Evolutionary conservation across 2,888 invertebrate genomes (phyloP).

Genomic region (Rosalia funebris): DNA sequence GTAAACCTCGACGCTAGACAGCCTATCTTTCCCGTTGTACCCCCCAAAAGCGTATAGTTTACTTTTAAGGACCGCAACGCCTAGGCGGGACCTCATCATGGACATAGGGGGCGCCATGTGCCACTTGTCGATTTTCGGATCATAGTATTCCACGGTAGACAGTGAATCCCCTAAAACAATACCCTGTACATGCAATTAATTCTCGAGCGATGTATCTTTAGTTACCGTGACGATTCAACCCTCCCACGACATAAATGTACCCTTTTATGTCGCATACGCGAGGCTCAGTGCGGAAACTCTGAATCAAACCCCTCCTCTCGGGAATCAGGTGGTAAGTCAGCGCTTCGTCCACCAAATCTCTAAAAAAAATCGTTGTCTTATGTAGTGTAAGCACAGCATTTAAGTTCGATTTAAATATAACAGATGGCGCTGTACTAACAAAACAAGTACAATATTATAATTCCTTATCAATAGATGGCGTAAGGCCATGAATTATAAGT

Average conservation of each 20-base stretch:
- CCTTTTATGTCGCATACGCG: slow-evolving; percentile 82
- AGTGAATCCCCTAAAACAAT: slow-evolving; percentile 73
- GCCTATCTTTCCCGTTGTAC: slow-evolving; percentile 84
- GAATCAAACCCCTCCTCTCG: slow-evolving; percentile 79
- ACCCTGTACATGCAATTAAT: not conserved
- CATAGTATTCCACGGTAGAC: slow-evolving; percentile 86
- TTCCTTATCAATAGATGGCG: too few species aligned
- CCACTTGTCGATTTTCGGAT: slow-evolving; percentile 78
- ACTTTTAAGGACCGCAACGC: slow-evolving; percentile 84
- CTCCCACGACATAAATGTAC: slow-evolving; percentile 88
- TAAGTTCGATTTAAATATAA: slow-evolving; percentile 1
- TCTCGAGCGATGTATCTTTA: not conserved
- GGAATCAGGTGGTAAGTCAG: slow-evolving; percentile 89
- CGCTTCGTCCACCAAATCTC: slow-evolving; percentile 87
- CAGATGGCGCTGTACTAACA: too few species aligned
- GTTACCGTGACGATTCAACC: slow-evolving; percentile 80
- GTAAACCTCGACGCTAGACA: slow-evolving; percentile 86
- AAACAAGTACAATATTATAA: too few species aligned
- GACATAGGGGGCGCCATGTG: slow-evolving; percentile 83
- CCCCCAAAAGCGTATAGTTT: slow-evolving; percentile 84
- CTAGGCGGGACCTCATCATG: slow-evolving; percentile 83
- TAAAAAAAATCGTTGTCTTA: slow-evolving; percentile 50
- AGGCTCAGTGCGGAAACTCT: slow-evolving; percentile 80
- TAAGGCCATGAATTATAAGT: too few species aligned
- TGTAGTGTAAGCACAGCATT: not conserved